phyloP scores from a whole-genome alignment of 2,888 invertebrate species.

The Volucella zonaria region DNA sequence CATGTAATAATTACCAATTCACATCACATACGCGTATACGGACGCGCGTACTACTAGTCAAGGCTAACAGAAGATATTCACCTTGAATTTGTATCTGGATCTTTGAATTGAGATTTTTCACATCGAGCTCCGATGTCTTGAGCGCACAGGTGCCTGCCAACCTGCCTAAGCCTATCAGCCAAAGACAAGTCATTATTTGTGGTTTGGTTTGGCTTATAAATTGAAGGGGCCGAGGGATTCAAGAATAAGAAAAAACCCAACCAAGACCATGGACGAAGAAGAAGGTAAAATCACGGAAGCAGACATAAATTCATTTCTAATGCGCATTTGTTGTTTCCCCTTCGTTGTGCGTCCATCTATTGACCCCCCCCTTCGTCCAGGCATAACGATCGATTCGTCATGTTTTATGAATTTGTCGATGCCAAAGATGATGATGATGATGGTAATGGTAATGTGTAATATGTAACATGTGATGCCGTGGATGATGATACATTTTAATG shows the following conservation, averaged over 20 bases:
- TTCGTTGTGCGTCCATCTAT: too few relatives aligned
- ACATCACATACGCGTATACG: conserved; percentile 63
- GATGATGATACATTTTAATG: conserved; percentile 73
- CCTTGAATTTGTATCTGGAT: conserved; percentile 72
- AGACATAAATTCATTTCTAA: conserved; percentile 74
- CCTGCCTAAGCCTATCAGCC: conserved; percentile 14
- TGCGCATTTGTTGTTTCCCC: conserved; percentile 60
- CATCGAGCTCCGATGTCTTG: conserved; percentile 64
- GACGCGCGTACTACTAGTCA: conserved; percentile 37
- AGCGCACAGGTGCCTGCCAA: conserved; percentile 1
- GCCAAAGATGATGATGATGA: conserved; percentile 47
- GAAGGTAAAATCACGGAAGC: conserved; percentile 68
- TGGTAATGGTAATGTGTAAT: conserved; percentile 38
- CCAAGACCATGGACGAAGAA: not conserved
- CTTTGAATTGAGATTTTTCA: conserved; percentile 63
- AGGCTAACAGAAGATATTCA: conserved; percentile 73
- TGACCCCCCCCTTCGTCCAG: not conserved
- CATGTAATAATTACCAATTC: conserved; percentile 73
- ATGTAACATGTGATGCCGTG: conserved; percentile 24
- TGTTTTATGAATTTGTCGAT: conserved; percentile 72
- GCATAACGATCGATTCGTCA: conserved; percentile 53
- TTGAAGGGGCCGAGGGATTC: conserved; percentile 56
- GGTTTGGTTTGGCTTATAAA: conserved; percentile 68
- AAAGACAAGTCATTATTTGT: conserved; percentile 65
- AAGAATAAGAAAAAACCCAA: conserved; percentile 6